A percentile compares a stretch with the other conserved stretches of the same genome.
Evolutionary conservation across 2,113 vertebrate species (phyloP).

Genomic region (Delphinapterus leucas): DNA sequence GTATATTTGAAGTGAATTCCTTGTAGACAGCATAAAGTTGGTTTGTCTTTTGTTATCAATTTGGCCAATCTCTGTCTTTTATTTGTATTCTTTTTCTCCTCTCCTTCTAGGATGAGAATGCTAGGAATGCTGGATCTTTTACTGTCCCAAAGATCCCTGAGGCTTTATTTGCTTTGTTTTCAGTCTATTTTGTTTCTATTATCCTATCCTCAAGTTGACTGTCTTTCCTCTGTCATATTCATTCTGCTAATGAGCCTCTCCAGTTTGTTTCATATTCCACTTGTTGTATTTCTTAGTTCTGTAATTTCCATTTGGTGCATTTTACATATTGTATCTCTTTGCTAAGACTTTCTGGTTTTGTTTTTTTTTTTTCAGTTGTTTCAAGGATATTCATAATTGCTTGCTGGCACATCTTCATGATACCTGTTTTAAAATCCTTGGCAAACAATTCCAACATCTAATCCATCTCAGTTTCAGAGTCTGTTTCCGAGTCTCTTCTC

Average conservation of each 20-base stretch:
- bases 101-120: not conserved
- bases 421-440: not conserved
- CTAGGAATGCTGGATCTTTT: not conserved
- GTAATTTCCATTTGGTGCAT: not conserved
- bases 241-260: not conserved
- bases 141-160: not conserved
- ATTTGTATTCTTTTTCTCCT: not conserved
- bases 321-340: not conserved
- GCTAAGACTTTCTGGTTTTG: not conserved
- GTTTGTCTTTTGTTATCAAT: not conserved
- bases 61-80: not conserved
- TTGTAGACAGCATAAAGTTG: not conserved
- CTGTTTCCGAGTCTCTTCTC: not conserved
- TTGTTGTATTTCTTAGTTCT: not conserved
- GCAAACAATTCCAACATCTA: not conserved
- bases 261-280: not conserved
- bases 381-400: not conserved
- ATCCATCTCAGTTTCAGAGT: not conserved
- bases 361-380: not conserved
- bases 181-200: not conserved
- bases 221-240: not conserved
- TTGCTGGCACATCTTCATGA: not conserved
- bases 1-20: not conserved
- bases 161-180: not conserved
- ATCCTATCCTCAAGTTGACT: not conserved